Evolutionary conservation across 2,888 invertebrate species (phyloP).

Genomic region (Caenorhabditis plicata): DNA sequence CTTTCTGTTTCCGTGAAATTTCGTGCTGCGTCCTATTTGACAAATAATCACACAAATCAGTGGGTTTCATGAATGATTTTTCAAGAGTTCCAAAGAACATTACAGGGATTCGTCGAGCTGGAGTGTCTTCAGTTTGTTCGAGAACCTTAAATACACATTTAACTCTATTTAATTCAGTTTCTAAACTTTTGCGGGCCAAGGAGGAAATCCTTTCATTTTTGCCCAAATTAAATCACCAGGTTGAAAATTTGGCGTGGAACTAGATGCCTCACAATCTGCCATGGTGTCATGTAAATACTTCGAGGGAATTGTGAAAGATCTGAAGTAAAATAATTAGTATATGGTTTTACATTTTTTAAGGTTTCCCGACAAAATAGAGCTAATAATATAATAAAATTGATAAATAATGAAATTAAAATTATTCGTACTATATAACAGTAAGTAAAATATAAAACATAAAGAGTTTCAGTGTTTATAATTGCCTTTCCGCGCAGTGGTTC

Average conservation of each 20-base stretch:
- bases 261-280: conserved; percentile 17
- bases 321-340: background rate
- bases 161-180: background rate
- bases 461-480: too few relatives aligned
- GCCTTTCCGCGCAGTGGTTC: too few relatives aligned
- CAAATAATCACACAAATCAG: conserved; percentile 49
- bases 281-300: too few relatives aligned
- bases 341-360: background rate
- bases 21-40: conserved; percentile 38
- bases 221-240: conserved; percentile 80
- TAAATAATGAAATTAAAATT: too few relatives aligned
- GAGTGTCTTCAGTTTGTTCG: conserved; percentile 35
- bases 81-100: conserved; percentile 62
- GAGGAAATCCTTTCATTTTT: conserved; percentile 91
- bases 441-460: too few relatives aligned
- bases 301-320: background rate
- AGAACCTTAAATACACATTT: conserved; percentile 31
- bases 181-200: conserved; percentile 86
- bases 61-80: conserved; percentile 56
- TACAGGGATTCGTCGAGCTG: conserved; percentile 45
- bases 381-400: too few relatives aligned
- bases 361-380: too few relatives aligned
- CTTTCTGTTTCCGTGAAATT: conserved; percentile 53
- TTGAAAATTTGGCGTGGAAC: conserved; percentile 33
- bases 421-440: too few relatives aligned